A percentile compares a stretch with the other conserved stretches of the same genome.
phyloP scores from a whole-genome alignment of 2,113 vertebrate genomes.

The Elaphurus davidianus region DNA sequence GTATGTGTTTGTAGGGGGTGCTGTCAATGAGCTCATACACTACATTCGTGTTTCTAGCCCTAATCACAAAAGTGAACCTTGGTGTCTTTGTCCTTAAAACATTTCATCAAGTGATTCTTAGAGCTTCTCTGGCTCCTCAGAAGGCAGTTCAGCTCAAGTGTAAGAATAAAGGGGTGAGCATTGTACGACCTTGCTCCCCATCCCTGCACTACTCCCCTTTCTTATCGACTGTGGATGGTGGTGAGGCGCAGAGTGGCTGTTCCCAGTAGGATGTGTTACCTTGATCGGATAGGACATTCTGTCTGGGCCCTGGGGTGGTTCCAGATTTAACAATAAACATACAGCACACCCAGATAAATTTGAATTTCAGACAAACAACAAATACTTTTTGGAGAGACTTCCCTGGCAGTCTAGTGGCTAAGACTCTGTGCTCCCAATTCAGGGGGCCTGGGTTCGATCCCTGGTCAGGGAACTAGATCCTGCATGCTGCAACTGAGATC shows the following conservation, averaged over 20 bases:
- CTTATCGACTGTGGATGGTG: not conserved
- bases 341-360: rapidly evolving
- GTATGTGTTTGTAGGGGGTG: not conserved
- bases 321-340: not conserved
- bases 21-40: not conserved
- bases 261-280: not conserved
- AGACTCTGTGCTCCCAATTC: not conserved
- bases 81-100: not conserved
- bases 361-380: not conserved
- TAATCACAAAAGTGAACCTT: not conserved
- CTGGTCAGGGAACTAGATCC: not conserved
- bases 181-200: not conserved
- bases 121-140: not conserved
- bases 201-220: not conserved
- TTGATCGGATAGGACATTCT: not conserved
- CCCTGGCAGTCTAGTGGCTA: not conserved
- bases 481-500: not conserved
- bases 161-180: not conserved
- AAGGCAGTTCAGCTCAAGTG: not conserved
- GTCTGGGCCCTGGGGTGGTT: not conserved
- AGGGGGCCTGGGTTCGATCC: not conserved
- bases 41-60: not conserved
- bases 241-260: not conserved
- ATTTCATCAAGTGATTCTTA: not conserved
- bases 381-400: not conserved